Evolutionary conservation across 1,140 invertebrate genomes (phyloP).

Genomic region (Marisa cornuarietis): DNA sequence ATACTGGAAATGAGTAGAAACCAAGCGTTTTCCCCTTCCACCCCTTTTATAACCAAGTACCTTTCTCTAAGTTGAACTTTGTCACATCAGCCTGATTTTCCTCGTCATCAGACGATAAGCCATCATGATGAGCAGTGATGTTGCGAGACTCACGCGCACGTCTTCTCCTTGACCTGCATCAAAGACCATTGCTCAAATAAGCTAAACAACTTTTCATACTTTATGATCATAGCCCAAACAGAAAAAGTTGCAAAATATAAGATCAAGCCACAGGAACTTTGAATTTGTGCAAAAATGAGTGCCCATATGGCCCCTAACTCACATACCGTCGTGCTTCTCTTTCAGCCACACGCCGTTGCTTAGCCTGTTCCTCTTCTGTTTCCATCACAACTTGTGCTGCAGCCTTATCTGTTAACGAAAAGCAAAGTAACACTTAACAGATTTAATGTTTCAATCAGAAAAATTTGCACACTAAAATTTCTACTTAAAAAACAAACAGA

Average conservation of each 20-base stretch:
- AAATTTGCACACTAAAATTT: background rate
- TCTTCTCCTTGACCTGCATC: constrained; percentile 76
- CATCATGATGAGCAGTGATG: constrained; percentile 82
- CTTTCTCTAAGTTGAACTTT: constrained; percentile 70
- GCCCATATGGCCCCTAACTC: background rate
- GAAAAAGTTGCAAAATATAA: background rate
- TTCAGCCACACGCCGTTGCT: constrained; percentile 83
- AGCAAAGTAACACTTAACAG: too few relatives aligned
- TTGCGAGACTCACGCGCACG: constrained; percentile 74
- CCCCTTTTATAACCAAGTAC: constrained; percentile 39
- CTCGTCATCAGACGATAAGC: constrained; percentile 97
- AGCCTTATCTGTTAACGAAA: constrained; percentile 18
- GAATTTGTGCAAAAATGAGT: too few relatives aligned
- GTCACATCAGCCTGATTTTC: constrained; percentile 81
- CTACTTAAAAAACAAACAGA: too few relatives aligned
- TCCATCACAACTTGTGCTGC: constrained; percentile 17
- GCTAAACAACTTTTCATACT: background rate
- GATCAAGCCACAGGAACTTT: too few relatives aligned
- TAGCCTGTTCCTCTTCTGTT: constrained; percentile 72
- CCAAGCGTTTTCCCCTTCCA: too few relatives aligned
- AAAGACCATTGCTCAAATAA: background rate
- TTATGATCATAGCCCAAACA: background rate
- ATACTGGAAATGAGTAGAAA: too few relatives aligned
- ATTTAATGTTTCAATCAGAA: background rate
- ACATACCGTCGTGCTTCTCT: constrained; percentile 80